A percentile compares a stretch with the other conserved stretches of the same genome.
Evolutionary conservation across 1,140 invertebrate genomes (phyloP).

Genomic region (Lineus longissimus): DNA sequence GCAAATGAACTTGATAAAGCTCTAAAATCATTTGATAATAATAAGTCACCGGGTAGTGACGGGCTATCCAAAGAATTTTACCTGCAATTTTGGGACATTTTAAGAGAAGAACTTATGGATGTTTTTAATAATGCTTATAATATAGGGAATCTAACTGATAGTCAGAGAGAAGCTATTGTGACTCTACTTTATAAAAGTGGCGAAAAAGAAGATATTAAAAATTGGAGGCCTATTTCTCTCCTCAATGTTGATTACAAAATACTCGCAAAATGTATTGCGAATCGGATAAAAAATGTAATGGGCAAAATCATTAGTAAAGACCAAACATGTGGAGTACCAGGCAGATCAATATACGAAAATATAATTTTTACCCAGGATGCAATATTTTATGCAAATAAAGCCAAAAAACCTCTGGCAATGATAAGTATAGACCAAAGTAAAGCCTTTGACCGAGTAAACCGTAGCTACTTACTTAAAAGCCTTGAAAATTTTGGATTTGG

Average conservation of each 20-base stretch:
- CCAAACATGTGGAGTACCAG: slow-evolving; percentile 8
- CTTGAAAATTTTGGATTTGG: slow-evolving; percentile 11
- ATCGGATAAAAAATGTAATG: background rate
- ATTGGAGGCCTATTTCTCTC: slow-evolving; percentile 10
- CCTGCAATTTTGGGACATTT: background rate
- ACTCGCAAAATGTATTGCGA: background rate
- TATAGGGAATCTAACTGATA: background rate
- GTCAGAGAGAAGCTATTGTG: background rate
- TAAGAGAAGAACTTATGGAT: background rate
- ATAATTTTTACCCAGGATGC: slow-evolving; percentile 8
- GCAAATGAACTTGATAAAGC: background rate
- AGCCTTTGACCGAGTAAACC: slow-evolving; percentile 15
- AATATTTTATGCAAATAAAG: slow-evolving; percentile 6
- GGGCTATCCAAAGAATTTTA: background rate
- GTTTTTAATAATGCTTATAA: background rate
- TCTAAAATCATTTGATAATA: background rate
- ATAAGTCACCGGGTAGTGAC: slow-evolving; percentile 8
- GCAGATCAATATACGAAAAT: slow-evolving; percentile 17
- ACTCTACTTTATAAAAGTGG: background rate
- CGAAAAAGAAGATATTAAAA: background rate
- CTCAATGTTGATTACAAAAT: slow-evolving; percentile 6
- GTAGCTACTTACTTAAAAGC: slow-evolving; percentile 7
- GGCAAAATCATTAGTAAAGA: background rate
- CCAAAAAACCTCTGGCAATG: background rate
- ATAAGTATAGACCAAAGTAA: slow-evolving; percentile 21